Evolutionary conservation across 2,113 vertebrate genomes (phyloP), one percentile per base, ranked within the genome.

Genomic region (Rutilus rutilus): DNA sequence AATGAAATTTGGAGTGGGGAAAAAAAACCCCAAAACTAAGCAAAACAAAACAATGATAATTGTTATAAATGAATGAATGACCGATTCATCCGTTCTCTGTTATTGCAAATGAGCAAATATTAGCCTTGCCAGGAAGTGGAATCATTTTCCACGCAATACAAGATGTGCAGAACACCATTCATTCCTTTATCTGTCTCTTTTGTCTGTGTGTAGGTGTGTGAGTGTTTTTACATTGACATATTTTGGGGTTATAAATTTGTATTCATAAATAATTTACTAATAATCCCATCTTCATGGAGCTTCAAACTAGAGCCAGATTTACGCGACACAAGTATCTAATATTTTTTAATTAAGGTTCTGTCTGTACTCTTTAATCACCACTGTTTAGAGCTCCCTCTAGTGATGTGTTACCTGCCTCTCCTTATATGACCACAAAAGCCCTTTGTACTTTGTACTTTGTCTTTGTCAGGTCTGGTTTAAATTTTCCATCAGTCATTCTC

Each of bases 11-110:
- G 84, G 74, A 82, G 69, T 85, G 83, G 83, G 82, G 88, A 82
- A 87, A 87, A 86, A 83, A 87, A 86, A 83, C 14, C 59, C 67
- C 5, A 33, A 83, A 87, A 83, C 76, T 73, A 85, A 86, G 81
- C 71, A 87, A 86, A 90, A 89, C 86, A 90, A 91, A 90, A 87
- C 88, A 90, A 83, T 87, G 85, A 89, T 84, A 90, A 86, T 90
- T 78, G 89, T 91, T 90, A 90, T 82, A 88, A 88, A 91, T 89
- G 87, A 90, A 89, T 89, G 87, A 90, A 88, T 86, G 87, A 84
- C 87, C 86, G 87, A 83, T 86, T 88, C 82, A 84, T 77, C 85
- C 75, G 59, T 50, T 33, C 83, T 84, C 86, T 81, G 82, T 91
- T 89, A 88, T 85, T 90, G 89, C 79, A 84, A 86, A 86, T 74